Base-by-base conservation (phyloP, 2,113 vertebrate species). In the Sturnus vulgaris region DNA sequence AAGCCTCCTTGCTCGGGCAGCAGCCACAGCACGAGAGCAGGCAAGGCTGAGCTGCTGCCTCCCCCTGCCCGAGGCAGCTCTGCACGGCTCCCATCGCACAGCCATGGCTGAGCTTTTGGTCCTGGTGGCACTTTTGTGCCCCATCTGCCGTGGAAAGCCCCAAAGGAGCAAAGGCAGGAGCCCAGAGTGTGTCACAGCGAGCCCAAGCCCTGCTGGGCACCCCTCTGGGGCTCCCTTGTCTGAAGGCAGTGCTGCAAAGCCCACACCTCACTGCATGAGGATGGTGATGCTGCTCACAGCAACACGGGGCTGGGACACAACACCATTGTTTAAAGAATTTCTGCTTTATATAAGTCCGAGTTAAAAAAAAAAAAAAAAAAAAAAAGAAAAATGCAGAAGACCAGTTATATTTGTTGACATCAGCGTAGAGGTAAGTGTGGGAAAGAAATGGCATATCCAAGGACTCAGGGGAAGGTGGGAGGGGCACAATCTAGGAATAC, bases 141-240 rank as follows among this genome's bases (percentile, higher is more conserved):
- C 1, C 11, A 1, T 47, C 7, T 56, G 15, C 53, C 14, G 13
- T 27, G 52, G 56, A 39, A 81, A 92, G 24, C 6, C 37, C 40
- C 39, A 12, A 3, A 0, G 4, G 19, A 44, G 11, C 17, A 22
- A 30, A 46, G 1, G 15, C 60, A 47, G 4, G 42, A 87, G 52
- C 27, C 44, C 1, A 0, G 14, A 6, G 7, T 6, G 24, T 0
- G 0, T 8, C 6, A 1, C 19, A 15, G 46, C 0, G 2, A 21
- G 22, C 63, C 50, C 0, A 0, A 18, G 64, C 92, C 28, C 60
- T 63, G 47, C 15, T 2, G 0, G 55, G 64, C 47, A 7, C 33
- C 22, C 7, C 11, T 8, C 68, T 25, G 19, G 50, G n/a, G 15
- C 42, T 50, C 24, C 3, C 12, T 13, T 12, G 18, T 19, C 50